Evolutionary conservation across 2,797 vertebrate genomes (phyloP), one percentile per base, ranked within the genome.

Genomic region (Eidolon dupreanum): DNA sequence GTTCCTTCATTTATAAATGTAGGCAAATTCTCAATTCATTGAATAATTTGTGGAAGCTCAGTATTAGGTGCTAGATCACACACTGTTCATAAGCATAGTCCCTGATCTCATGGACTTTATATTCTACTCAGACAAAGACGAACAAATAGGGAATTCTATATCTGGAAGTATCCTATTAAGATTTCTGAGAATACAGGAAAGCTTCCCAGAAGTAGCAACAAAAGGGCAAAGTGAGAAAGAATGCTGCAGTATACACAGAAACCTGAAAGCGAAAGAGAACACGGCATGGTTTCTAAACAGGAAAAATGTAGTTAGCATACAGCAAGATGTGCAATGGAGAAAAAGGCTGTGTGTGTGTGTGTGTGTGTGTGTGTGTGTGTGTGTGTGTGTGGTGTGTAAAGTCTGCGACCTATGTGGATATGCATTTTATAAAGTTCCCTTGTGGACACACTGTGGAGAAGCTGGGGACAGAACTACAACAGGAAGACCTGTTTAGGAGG

Each of bases 221-320:
- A 73, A 82, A 93, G 70, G 61, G 36, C 55, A 94, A 95, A 89
- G 6, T 36, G n/a, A 89, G 49, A 63, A 43, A 66, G 65, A 96
- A 88, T 43, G 33, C 22, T 36, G 17, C 24, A 36, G 17, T 87
- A 65, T 19, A 16, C 33, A 73, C 5, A 82, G 26, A 77, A 55
- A 55, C 15, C 59, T 86, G 28, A 81, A 88, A 51, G 36, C 46
- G n/a, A 92, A n/a, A 22, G 22, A 74, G 43, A 90, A 63, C 9
- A 92, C 0, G 5, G 43, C 26, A 86, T 28, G n/a, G 49, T 70
- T n/a, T 84, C 5, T 12, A n/a, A 75, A 51, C 3, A 75, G 51
- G 57, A 49, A 90, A 94, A 90, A 79, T n/a, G 31, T 83, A 43
- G n/a, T 31, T 46, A 53, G 70, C 6, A 95, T 8, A 12, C 28